Conservation (phyloP, 2,888 invertebrate genomes). For the Troglohyphantes excavatus region DNA sequence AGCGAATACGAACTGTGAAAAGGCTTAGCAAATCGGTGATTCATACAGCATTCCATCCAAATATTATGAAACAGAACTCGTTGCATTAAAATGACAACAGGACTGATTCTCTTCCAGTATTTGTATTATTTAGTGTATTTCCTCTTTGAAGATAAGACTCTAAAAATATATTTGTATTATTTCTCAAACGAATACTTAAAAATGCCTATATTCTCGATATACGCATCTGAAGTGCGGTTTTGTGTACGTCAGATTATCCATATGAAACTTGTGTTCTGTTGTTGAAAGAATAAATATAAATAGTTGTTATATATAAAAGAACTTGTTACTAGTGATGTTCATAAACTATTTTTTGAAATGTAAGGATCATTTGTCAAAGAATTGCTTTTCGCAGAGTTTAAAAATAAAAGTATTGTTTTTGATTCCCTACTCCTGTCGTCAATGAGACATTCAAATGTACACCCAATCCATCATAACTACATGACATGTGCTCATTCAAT, state of each 20-base stretch:
- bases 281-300: conserved; percentile 28
- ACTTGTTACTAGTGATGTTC: conserved; percentile 20
- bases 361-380: conserved; percentile 27
- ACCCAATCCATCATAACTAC: too few relatives aligned
- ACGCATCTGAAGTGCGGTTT: not conserved
- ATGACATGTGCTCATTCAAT: too few relatives aligned
- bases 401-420: conserved; percentile 73
- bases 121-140: not conserved
- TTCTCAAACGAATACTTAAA: conserved; percentile 19
- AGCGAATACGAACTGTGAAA: too few relatives aligned
- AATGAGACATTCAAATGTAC: too few relatives aligned
- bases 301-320: not conserved
- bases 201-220: conserved; percentile 25
- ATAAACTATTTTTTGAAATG: conserved; percentile 56
- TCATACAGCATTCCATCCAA: conserved; percentile 7
- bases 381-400: conserved; percentile 59
- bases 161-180: conserved; percentile 34
- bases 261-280: conserved; percentile 24
- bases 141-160: not conserved
- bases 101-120: not conserved
- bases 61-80: not conserved
- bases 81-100: not conserved
- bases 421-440: not conserved
- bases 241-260: conserved; percentile 43
- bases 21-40: not conserved